Evolutionary conservation across 1,140 invertebrate species (phyloP), one percentile per base, ranked within the genome.

Genomic region (Rhynchophorus ferrugineus): DNA sequence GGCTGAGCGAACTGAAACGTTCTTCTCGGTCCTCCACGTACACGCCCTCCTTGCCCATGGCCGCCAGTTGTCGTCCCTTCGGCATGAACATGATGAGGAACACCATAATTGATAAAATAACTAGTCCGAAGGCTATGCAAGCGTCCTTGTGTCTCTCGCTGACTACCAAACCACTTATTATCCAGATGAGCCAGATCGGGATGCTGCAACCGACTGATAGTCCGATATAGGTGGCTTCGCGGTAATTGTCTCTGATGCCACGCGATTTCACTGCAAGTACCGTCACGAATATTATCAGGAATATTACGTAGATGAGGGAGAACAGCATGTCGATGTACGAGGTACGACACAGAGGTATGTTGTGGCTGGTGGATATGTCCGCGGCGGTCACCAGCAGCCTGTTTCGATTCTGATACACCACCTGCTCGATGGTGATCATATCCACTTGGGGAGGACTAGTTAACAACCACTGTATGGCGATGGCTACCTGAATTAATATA

Each of bases 31-130:
- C 87, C 59, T 87, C 86, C 17, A 85, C 75, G 66, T 85, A 85
- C 21, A 87, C 77, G 39, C 85, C 78, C 43, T 79, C 82, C 54
- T 87, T 84, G 11, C 91, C 90, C 74, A 94, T 80, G 6, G 89
- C 91, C 0, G 90, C 89, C 63, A 95, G 69, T 58, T 93, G 89
- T n/a, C 91, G 76, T 34, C 88, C 88, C 73, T 94, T 94, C 1
- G 91, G 90, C 69, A 93, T 83, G 70, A 95, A 96, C 90, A 95
- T 94, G 8, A 91, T 80, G 38, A 93, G 76, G 67, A 95, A 91
- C 8, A 93, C 82, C 7, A 91, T 78, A 1, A 84, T 78, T 19
- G 89, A 83, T 3, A 87, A 91, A 20, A 83, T 78, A 8, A 92
- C 78, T 13, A 95, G 72, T 0, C 91, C 92, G 62, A 89, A 91